A percentile compares a stretch with the other conserved stretches of the same genome.
Conservation (phyloP, 2,797 vertebrate species). For the Yasuhikotakia modesta region DNA sequence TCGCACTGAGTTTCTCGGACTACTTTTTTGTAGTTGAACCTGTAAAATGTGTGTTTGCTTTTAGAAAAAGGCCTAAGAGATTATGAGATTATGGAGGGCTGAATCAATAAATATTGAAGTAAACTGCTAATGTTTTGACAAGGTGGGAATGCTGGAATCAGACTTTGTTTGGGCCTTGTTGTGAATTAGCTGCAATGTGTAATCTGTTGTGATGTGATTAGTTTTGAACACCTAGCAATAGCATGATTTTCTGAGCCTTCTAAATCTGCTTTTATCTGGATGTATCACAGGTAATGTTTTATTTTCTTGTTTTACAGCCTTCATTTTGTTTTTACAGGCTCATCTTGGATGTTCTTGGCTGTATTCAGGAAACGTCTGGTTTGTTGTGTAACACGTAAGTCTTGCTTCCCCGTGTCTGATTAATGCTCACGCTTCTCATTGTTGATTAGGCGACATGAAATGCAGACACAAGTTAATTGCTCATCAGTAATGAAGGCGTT, state of each 20-base stretch:
- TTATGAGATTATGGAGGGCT: too few species aligned
- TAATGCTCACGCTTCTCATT: conserved; percentile 31
- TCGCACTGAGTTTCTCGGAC: not conserved
- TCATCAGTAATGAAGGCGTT: conserved; percentile 48
- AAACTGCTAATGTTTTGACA: too few species aligned
- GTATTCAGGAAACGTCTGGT: not conserved
- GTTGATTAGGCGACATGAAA: conserved; percentile 49
- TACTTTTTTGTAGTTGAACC: too few species aligned
- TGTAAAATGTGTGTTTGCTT: too few species aligned
- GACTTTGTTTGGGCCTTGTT: not conserved
- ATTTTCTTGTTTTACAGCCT: not conserved
- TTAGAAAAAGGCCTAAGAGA: too few species aligned
- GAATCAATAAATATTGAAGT: too few species aligned
- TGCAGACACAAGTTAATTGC: conserved; percentile 50
- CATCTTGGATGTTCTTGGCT: not conserved
- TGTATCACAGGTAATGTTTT: not conserved
- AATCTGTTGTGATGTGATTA: not conserved
- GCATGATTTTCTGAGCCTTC: not conserved
- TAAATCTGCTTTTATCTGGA: not conserved
- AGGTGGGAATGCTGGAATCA: too few species aligned
- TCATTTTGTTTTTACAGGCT: not conserved
- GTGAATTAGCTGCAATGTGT: not conserved
- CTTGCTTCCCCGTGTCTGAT: conserved; percentile 35
- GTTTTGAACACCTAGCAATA: not conserved
- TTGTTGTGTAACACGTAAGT: conserved; percentile 7